Base-by-base conservation (phyloP, 2,113 vertebrate species). In the Anarrhichthys ocellatus region DNA sequence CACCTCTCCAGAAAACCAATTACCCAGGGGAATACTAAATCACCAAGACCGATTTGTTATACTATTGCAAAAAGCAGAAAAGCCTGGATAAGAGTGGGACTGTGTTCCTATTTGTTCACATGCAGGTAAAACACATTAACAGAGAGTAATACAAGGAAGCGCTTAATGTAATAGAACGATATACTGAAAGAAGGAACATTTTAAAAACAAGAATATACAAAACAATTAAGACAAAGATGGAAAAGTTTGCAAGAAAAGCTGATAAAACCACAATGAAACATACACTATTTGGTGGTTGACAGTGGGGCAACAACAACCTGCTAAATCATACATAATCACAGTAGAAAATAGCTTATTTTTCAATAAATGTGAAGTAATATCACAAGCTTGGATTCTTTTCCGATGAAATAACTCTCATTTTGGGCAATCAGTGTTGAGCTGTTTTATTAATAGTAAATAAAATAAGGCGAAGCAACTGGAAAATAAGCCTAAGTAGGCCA, bases 1-100 rank as follows among this genome's bases (percentile, higher is more conserved):
- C 93, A 87, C 92, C 95, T 93, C 93, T 93, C 91, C 93, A 94
- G 93, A 96, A 95, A 95, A 95, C 89, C 92, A 95, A 95, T 95
- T 95, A 95, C 93, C 91, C 80, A 78, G 79, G 87, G 88, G 88
- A 92, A 92, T 84, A 83, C 89, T 92, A 92, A 94, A 94, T 94
- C 91, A 92, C 84, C 56, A 84, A 85, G 85, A 87, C 73, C 44
- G 32, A 87, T 93, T 91, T 91, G 91, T 92, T 92, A 87, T 93
- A 88, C 84, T 64, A 83, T 83, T 86, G 78, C 74, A 73, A 86
- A 91, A 90, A 85, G 78, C 73, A 70, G 67, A 75, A 89, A 92
- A 87, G 73, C 56, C 67, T 63, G 81, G 72, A 89, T 79, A 71
- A 68, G 77, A 84, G 54, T 54, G 85, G 50, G 22, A 59, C 54